Conservation (phyloP, 2,113 vertebrate species). For the Craseonycteris thonglongyai region DNA sequence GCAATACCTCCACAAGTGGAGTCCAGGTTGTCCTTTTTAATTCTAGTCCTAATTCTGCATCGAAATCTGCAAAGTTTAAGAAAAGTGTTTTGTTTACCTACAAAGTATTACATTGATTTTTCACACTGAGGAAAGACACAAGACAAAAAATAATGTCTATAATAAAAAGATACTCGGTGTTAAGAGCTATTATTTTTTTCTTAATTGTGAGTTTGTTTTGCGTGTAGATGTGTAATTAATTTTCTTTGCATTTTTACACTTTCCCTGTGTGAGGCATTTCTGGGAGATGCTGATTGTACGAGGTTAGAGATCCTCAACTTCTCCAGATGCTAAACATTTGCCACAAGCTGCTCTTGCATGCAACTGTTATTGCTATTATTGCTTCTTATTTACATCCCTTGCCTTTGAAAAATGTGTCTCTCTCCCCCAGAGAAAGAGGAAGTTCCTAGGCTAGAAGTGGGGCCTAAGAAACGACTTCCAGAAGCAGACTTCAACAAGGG, state of each 20-base stretch:
- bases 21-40: no score
- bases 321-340: constrained; percentile 46
- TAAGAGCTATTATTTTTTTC: constrained; percentile 40
- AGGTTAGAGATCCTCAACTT: constrained; percentile 43
- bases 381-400: constrained; percentile 31
- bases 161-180: constrained; percentile 27
- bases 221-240: not conserved
- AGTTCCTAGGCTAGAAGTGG: constrained; percentile 2
- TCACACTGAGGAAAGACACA: not conserved
- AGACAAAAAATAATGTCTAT: constrained; percentile 27
- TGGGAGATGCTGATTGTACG: constrained; percentile 30
- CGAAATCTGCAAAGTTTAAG: constrained; percentile 41
- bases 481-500: not conserved
- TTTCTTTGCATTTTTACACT: constrained; percentile 47
- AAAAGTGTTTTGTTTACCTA: constrained; percentile 49
- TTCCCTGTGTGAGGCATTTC: constrained; percentile 18
- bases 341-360: constrained; percentile 24
- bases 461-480: not conserved
- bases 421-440: not conserved
- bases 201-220: constrained; percentile 36
- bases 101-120: constrained; percentile 5
- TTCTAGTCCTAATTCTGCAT: constrained; percentile 36
- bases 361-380: not conserved
- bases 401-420: constrained; percentile 25
- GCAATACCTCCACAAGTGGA: constrained; percentile 5